These are phyloP conservation scores for Siniperca scherzeri DNA, from an alignment of 2,797 vertebrate species.

Conservation along the genomic window DNA sequence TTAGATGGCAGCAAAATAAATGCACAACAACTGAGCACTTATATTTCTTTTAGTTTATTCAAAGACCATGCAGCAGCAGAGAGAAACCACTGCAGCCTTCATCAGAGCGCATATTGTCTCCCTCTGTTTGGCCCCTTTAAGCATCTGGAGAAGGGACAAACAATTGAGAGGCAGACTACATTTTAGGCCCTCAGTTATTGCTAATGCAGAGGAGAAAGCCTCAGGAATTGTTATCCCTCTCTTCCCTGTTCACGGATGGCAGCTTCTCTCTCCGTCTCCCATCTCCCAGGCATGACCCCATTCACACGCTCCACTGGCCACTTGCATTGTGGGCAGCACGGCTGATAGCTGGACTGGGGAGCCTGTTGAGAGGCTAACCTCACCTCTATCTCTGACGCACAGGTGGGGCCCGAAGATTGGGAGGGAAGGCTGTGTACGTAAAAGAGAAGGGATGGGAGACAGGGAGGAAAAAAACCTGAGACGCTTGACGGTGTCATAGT, in stretches of 20 bases:
- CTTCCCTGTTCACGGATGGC: constrained; percentile 45
- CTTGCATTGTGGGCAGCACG: constrained; percentile 36
- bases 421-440: not conserved
- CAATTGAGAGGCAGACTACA: constrained; percentile 11
- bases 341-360: constrained; percentile 30
- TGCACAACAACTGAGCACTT: not conserved
- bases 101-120: not conserved
- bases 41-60: constrained; percentile 19
- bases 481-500: no score
- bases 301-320: constrained; percentile 65
- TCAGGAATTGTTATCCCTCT: constrained; percentile 68
- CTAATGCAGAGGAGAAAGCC: constrained; percentile 45
- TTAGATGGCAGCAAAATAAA: not conserved
- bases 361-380: constrained; percentile 28
- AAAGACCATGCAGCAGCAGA: not conserved
- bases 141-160: constrained; percentile 28
- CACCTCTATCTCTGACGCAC: constrained; percentile 28
- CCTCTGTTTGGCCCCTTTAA: constrained; percentile 7
- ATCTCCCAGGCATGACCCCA: constrained; percentile 64
- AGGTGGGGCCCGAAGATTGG: constrained; percentile 5
- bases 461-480: not conserved
- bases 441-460: not conserved
- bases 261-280: constrained; percentile 38
- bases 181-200: constrained; percentile 22
- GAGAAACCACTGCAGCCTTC: constrained; percentile 2